Base-by-base conservation (phyloP, 2,113 vertebrate genomes). In the Psilopsiagon aurifrons region DNA sequence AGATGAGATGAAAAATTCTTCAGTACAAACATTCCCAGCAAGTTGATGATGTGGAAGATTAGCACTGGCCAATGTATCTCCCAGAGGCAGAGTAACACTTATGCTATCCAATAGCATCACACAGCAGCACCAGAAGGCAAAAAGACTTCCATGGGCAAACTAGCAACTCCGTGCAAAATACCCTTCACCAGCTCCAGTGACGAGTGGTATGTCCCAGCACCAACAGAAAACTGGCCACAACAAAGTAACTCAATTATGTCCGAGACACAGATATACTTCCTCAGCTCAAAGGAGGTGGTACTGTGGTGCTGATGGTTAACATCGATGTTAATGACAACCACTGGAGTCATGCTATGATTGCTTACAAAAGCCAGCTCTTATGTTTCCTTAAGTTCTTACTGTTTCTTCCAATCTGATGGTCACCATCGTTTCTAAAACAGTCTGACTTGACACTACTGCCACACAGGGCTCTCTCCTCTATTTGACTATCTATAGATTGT, bases 171-270 rank as follows among this genome's bases (percentile, higher is more conserved):
- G 35, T 24, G 25, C 41, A 54, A 62, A 79, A 73, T 17, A 44
- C 4, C 9, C 33, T 69, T 54, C 49, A 43, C 87, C 13, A 78
- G 13, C 43, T 88, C 60, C 55, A 70, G 29, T 3, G 2, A 17
- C 2, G 27, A 28, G 28, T 12, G 25, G 11, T 41, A 41, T 1
- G 1, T 67, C 16, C 51, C 55, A 88, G 4, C 2, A 1, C 23
- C 27, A 55, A 31, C 29, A 62, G 33, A 76, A 85, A 41, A 35
- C 10, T 15, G 37, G 22, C 41, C 33, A 8, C 2, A 3, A 66
- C 23, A 44, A 70, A 27, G 35, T 46, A 83, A 60, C 16, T 39
- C 3, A 0, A 15, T 14, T 52, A 39, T 2, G 24, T 18, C 46
- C 6, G 7, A 79, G 59, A 74, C 11, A 46, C 6, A 23, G 13